Evolutionary conservation across 2,888 invertebrate species (phyloP), one percentile per base, ranked within the genome.

Genomic region (Acleris cristana): DNA sequence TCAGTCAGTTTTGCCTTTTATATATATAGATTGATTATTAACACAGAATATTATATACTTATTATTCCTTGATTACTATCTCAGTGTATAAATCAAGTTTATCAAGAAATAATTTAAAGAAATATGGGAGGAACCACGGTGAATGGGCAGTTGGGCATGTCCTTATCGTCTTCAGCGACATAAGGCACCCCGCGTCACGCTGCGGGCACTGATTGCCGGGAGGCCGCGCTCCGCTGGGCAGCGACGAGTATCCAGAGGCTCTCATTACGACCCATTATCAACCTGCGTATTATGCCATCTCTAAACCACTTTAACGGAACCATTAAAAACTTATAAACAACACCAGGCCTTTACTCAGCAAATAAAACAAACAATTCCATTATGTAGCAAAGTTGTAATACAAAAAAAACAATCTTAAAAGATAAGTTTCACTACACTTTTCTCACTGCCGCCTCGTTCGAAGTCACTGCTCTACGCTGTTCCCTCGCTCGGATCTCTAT

Each of bases 401-500:
- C 18, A 48, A 16, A 48, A 45, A 48, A n/a, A 34, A 34, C 30
- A 30, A 16, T 45, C 18, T n/a, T 48, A 18, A 8, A 48, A 34
- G 7, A 48, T n/a, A 48, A n/a, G 48, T 48, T 48, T 16, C 18
- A 45, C 51, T 66, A 67, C 34, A 67, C 67, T 63, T 63, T 67
- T 40, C 62, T 53, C 21, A 63, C 57, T 16, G 12, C 40, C 10
- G 34, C 52, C 14, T 53, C 57, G 2, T 40, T 53, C 10, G 18
- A 18, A 54, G 16, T 21, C 5, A 40, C n/a, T 21, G 61, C 55
- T 58, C 2, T 71, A 56, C 10, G 72, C 70, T 26, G 40, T 3
- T 45, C 51, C 12, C 23, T 34, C 0, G 68, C 61, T 3, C 76
- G 73, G 53, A 83, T 62, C 69, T 81, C 79, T 44, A 70, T 76